phyloP scores from a whole-genome alignment of 2,113 vertebrate species.

The Etheostoma spectabile region DNA sequence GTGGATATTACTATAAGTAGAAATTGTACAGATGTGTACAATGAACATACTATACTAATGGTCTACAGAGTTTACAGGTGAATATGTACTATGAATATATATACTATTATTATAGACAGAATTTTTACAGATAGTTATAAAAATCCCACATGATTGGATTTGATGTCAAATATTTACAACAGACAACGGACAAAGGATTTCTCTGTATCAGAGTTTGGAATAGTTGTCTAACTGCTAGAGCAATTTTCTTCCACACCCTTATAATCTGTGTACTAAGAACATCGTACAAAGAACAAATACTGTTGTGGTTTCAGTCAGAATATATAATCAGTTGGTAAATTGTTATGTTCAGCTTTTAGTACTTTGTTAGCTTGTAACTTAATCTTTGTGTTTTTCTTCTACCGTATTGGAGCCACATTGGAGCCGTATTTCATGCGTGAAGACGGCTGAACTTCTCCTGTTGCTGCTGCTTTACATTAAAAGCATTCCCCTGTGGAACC shows the following conservation, averaged over 20 bases:
- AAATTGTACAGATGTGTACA: no score
- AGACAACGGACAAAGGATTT: no score
- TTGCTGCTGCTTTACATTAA: neutral
- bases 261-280: neutral
- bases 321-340: neutral
- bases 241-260: neutral
- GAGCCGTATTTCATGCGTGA: neutral
- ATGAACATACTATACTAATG: no score
- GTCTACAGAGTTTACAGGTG: no score
- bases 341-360: neutral
- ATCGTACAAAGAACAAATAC: neutral
- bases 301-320: neutral
- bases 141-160: neutral
- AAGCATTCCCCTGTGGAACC: neutral
- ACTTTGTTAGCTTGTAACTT: no score
- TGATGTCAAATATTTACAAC: neutral
- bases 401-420: neutral
- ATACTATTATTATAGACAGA: no score
- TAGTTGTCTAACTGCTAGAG: neutral
- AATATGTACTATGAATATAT: no score
- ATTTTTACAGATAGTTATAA: no score
- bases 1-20: no score
- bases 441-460: neutral
- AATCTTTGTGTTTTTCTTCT: neutral
- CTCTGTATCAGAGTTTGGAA: neutral